A percentile compares a stretch with the other conserved stretches of the same genome.
Evolutionary conservation across 1,140 invertebrate species (phyloP).

Genomic region (Cherax destructor): DNA sequence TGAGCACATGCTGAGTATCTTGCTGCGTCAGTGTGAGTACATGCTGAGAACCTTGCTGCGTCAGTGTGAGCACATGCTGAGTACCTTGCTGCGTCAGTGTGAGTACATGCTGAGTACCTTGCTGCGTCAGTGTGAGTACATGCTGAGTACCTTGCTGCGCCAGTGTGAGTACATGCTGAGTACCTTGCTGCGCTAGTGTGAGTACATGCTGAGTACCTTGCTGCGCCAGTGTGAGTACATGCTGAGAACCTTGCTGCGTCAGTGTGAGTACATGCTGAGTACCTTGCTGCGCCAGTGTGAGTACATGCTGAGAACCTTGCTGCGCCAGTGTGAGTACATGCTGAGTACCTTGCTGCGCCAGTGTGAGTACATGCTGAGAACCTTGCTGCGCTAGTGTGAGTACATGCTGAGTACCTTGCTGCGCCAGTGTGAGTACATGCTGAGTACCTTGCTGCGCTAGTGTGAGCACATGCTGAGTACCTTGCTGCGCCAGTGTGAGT

Average conservation of each 20-base stretch:
- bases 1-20: neutral
- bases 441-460: neutral
- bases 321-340: slow-evolving; percentile 42
- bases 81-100: neutral
- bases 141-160: neutral
- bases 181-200: slow-evolving; percentile 26
- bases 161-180: neutral
- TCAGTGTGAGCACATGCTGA: slow-evolving; percentile 19
- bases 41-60: too few species aligned
- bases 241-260: too few species aligned
- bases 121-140: slow-evolving; percentile 42
- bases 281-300: neutral
- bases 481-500: neutral
- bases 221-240: neutral
- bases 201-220: neutral
- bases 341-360: neutral
- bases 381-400: slow-evolving; percentile 43
- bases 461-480: slow-evolving; percentile 12
- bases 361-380: neutral
- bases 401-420: neutral
- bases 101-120: neutral
- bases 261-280: slow-evolving; percentile 18
- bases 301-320: neutral
- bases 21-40: neutral
- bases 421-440: slow-evolving; percentile 1